Evolutionary conservation across 2,888 invertebrate genomes (phyloP).

Genomic region (Beris morrisii): DNA sequence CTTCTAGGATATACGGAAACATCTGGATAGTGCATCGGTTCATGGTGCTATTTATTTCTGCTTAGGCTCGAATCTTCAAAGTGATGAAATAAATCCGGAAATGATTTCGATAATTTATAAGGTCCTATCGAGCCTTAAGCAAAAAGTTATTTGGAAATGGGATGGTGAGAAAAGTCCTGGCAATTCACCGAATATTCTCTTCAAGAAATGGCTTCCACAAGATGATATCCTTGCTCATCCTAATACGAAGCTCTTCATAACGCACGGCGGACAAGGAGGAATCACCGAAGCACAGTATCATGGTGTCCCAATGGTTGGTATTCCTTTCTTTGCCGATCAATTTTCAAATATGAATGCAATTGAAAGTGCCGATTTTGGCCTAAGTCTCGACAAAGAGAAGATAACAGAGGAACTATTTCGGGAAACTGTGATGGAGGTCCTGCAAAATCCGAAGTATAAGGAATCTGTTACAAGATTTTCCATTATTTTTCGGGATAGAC

Average conservation of each 20-base stretch:
- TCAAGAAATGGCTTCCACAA: conserved; percentile 29
- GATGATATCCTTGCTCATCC: conserved; percentile 56
- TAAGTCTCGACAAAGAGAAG: conserved; percentile 42
- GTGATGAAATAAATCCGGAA: conserved; percentile 28
- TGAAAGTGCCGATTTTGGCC: conserved; percentile 46
- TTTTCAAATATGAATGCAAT: conserved; percentile 46
- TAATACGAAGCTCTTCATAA: conserved; percentile 58
- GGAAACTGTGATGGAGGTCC: conserved; percentile 44
- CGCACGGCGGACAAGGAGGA: conserved; percentile 63
- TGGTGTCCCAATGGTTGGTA: conserved; percentile 21
- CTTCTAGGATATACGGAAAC: conserved; percentile 50
- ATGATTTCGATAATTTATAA: conserved; percentile 1
- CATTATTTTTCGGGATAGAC: conserved; percentile 59
- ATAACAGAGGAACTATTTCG: conserved; percentile 42
- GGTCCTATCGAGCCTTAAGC: conserved; percentile 42
- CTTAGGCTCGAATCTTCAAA: conserved; percentile 35
- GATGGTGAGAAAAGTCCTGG: conserved; percentile 42
- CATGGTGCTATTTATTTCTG: conserved; percentile 44
- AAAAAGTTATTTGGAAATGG: conserved; percentile 49
- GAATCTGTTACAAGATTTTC: conserved; percentile 55
- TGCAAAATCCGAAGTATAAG: conserved; percentile 46
- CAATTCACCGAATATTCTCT: conserved; percentile 47
- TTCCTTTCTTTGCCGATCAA: conserved; percentile 52
- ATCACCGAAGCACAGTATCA: conserved; percentile 54
- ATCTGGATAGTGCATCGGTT: conserved; percentile 48